Conservation (phyloP, 2,888 invertebrate species). For the Acanthopleura granulata region DNA sequence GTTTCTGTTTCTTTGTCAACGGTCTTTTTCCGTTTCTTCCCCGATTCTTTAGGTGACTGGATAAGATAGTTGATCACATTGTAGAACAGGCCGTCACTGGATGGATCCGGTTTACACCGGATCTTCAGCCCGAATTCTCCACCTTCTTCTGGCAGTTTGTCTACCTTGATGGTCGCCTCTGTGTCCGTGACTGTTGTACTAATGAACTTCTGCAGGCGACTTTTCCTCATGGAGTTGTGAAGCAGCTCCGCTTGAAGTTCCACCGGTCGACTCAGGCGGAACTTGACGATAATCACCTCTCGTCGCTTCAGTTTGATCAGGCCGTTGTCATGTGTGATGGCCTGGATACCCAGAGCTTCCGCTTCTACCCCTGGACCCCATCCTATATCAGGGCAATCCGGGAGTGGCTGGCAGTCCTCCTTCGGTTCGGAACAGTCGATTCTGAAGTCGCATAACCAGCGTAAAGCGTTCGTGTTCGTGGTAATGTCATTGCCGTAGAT, state of each 20-base stretch:
- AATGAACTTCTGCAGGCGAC: background rate
- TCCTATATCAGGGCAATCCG: constrained; percentile 50
- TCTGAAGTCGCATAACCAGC: constrained; percentile 48
- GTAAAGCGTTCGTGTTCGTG: constrained; percentile 26
- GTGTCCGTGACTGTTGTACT: constrained; percentile 3
- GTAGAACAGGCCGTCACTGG: background rate
- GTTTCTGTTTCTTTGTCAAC: background rate
- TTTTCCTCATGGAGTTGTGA: constrained; percentile 1
- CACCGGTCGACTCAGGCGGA: background rate
- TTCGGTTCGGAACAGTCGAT: constrained; percentile 44
- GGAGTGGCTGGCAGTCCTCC: constrained; percentile 40
- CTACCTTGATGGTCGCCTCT: background rate
- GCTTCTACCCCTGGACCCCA: constrained; percentile 45
- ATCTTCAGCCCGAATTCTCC: constrained; percentile 7
- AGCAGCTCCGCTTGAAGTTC: constrained; percentile 5
- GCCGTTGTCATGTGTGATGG: constrained; percentile 45
- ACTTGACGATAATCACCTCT: background rate
- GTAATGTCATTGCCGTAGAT: constrained; percentile 42
- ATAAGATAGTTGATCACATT: constrained; percentile 6
- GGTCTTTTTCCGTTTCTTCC: background rate
- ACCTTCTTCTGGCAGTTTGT: constrained; percentile 9
- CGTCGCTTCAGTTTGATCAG: constrained; percentile 38
- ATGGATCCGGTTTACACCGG: background rate
- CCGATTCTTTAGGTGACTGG: background rate
- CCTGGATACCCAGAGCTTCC: constrained; percentile 43